Conservation (phyloP, 2,888 invertebrate species). For the Tetranychus truncatus region DNA sequence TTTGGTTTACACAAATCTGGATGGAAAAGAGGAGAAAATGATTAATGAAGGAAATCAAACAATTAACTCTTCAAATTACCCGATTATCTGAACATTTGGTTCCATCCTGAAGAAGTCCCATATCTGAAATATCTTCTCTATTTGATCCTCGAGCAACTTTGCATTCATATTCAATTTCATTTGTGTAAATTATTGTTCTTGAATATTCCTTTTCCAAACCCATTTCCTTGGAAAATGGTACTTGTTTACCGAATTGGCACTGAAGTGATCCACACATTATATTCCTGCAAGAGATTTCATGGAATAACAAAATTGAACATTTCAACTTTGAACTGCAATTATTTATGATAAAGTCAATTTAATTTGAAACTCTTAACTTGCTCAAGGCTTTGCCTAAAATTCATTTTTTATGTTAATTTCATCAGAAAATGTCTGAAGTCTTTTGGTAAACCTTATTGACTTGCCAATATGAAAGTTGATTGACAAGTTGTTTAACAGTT, state of each 20-base stretch:
- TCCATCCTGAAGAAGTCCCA: conserved; percentile 78
- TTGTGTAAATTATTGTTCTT: conserved; percentile 69
- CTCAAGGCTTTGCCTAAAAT: not conserved
- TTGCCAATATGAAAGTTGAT: no score
- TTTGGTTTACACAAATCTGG: conserved; percentile 73
- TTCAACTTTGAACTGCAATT: no score
- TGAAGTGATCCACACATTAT: conserved; percentile 84
- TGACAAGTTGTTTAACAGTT: no score
- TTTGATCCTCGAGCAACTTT: conserved; percentile 46
- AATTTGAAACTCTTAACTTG: no score
- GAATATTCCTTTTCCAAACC: conserved; percentile 66
- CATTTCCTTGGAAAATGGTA: conserved; percentile 47
- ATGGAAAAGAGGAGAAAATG: not conserved
- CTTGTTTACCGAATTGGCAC: conserved; percentile 67
- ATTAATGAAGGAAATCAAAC: not conserved
- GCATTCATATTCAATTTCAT: conserved; percentile 80
- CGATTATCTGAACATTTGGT: conserved; percentile 79
- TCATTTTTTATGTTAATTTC: no score
- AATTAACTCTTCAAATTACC: conserved; percentile 34
- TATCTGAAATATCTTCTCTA: conserved; percentile 48
- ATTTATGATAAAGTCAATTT: not conserved
- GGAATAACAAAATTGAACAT: not conserved
- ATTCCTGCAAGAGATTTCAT: conserved; percentile 43
- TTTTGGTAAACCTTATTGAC: no score
- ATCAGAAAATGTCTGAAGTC: no score